Conservation (phyloP, 2,888 invertebrate species). For the Drosophila kanekoi region DNA sequence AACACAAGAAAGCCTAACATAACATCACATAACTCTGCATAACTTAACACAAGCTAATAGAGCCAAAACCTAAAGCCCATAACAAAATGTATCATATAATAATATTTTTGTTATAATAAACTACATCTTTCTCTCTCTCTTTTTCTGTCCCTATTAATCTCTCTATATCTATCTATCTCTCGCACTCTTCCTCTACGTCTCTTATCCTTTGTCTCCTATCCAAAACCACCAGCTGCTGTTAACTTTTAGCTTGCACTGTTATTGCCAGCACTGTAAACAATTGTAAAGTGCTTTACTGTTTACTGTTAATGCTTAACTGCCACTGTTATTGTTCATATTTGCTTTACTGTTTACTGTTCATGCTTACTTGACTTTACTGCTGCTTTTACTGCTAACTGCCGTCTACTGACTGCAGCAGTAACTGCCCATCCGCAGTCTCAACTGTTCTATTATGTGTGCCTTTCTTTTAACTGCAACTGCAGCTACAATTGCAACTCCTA, state of each 20-base stretch:
- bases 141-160: not conserved
- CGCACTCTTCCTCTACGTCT: not conserved
- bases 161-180: not conserved
- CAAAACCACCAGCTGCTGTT: not conserved
- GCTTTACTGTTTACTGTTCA: conserved; percentile 17
- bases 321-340: conserved; percentile 27
- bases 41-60: no score
- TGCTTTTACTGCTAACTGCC: conserved; percentile 19
- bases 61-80: no score
- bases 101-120: no score
- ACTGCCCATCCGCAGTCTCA: conserved; percentile 9
- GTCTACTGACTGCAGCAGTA: conserved; percentile 13
- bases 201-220: not conserved
- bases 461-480: conserved; percentile 25
- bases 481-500: not conserved
- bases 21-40: no score
- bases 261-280: not conserved
- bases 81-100: no score
- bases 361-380: conserved; percentile 30
- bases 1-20: no score
- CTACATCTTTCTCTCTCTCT: no score
- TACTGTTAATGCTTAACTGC: conserved; percentile 5
- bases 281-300: not conserved
- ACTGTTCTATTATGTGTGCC: conserved; percentile 9
- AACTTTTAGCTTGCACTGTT: conserved; percentile 1